phyloP scores from a whole-genome alignment of 2,113 vertebrate species.

The Nesoenas mayeri region DNA sequence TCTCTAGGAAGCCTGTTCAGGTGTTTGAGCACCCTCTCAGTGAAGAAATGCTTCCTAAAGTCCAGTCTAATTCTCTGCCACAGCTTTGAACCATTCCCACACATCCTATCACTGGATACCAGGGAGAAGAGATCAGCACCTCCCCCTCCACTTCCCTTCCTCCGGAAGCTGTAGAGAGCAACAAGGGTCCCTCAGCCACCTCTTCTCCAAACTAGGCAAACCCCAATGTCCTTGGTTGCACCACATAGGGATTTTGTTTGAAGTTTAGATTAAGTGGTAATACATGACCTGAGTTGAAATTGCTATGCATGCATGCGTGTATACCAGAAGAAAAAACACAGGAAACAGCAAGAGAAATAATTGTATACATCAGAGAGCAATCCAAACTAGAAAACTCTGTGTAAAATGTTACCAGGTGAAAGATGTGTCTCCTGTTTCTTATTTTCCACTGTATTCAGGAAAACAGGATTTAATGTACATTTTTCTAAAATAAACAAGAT shows the following conservation, averaged over 20 bases:
- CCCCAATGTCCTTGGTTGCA: neutral
- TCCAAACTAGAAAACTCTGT: neutral
- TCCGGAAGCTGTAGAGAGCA: neutral
- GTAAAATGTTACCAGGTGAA: neutral
- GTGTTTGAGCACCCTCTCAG: neutral
- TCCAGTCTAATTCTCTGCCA: neutral
- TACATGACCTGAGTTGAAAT: neutral
- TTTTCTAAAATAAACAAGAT: slow-evolving; percentile 33
- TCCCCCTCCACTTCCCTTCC: neutral
- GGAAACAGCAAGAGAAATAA: neutral
- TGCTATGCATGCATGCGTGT: neutral
- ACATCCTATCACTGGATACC: fast-evolving
- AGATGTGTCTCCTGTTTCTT: neutral
- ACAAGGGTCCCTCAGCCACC: neutral
- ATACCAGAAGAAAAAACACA: neutral
- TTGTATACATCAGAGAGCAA: neutral
- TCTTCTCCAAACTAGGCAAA: neutral
- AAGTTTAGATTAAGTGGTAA: neutral
- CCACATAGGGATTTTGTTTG: neutral
- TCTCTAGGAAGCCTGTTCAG: neutral
- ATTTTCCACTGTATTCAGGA: neutral
- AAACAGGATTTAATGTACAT: neutral
- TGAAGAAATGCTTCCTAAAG: neutral
- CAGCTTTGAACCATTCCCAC: neutral
- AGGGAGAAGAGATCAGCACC: neutral